Base-by-base conservation (phyloP, 2,888 invertebrate genomes). In the Papilio protenor region DNA sequence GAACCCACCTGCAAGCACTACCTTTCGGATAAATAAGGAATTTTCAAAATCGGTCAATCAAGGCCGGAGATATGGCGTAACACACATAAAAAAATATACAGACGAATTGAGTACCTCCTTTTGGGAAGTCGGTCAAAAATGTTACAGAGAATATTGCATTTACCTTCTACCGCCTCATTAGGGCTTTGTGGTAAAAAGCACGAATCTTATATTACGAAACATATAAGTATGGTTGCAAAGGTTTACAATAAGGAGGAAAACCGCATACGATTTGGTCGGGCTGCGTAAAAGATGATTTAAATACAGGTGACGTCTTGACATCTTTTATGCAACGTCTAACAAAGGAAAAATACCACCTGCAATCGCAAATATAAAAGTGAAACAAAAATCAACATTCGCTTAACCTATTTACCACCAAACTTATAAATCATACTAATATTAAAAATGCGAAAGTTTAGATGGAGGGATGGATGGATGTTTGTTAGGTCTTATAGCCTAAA, bases 141-240 rank as follows among this genome's bases (percentile, higher is more conserved):
- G 33, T 18, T 40, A 45, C 66, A 45, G 18, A 69, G 66, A 69
- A 69, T 45, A n/a, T 69, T n/a, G 66, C 5, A 21, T n/a, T 45
- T 69, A 69, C 40, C 66, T n/a, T 69, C 66, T n/a, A 45, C 66
- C 3, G 40, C 45, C 66, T 69, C 66, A 69, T 69, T 69, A 69
- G 45, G 64, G n/a, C 11, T 69, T 45, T 69, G 40, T 45, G n/a
- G 45, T 69, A 45, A 69, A 40, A 40, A 69, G n/a, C 45, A 45
- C 45, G 40, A 69, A 33, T 18, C n/a, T 69, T 11, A 21, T 45
- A 21, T 69, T n/a, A 69, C 66, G 45, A 69, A 69, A 69, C 14
- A 45, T 45, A 69, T 45, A 45, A 64, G n/a, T 40, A n/a, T n/a
- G 18, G 2, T 40, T 40, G 3, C 8, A 33, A 69, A 69, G 45